Base-by-base conservation (phyloP, 2,113 vertebrate species). In the Cairina moschata region DNA sequence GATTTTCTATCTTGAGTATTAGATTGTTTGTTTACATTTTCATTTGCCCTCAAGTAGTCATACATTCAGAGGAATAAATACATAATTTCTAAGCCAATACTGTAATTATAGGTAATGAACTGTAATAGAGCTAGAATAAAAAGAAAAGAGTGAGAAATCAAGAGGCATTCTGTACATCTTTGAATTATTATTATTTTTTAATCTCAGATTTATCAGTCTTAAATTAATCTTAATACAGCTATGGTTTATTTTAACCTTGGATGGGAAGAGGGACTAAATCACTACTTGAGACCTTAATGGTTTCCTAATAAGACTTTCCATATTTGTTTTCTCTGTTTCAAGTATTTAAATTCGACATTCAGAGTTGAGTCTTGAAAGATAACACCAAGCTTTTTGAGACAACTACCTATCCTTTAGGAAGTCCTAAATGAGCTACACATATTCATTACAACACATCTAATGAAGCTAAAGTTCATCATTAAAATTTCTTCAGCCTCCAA, bases 11-110 rank as follows among this genome's bases (percentile, higher is more conserved):
- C 83, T 78, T 88, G 91, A 90, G 36, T 60, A 91, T 94, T 81
- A 96, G 55, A 79, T 89, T 96, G 72, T 95, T 96, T 95, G 73
- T 93, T 96, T 96, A 83, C 42, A 42, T 88, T 93, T 97, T 96
- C 85, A 38, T 96, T 93, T 97, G 46, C 58, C 65, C 90, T 95
- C 80, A 96, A 91, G 77, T 94, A 96, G 86, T 96, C 66, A 91
- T 54, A 86, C 52, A 91, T 91, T 92, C 74, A 67, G 91, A 91
- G 48, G 72, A 96, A 89, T 95, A 97, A 97, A 97, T 85, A 92
- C 34, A 81, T 92, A 76, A 90, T 96, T 97, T 97, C 79, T 90
- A 96, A 96, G 82, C 52, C 77, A 94, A 71, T 88, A 34, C 55
- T 88, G 48, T 94, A 91, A 96, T 96, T 96, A 93, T 42, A 92